A percentile compares a stretch with the other conserved stretches of the same genome.
phyloP scores from a whole-genome alignment of 1,140 invertebrate species.

The Bombus polaris region DNA sequence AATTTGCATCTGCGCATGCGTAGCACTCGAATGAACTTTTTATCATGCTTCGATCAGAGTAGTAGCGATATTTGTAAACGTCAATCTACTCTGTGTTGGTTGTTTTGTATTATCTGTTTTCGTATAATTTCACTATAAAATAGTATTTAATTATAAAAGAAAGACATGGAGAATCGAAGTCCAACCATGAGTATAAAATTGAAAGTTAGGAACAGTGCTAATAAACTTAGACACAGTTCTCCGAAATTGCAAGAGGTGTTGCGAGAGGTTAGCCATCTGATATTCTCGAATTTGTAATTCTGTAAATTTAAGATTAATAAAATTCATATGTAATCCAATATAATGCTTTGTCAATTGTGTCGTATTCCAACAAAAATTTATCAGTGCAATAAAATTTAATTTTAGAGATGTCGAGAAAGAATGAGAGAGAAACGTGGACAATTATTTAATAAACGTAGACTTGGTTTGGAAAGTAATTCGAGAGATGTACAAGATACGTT shows the following conservation, averaged over 20 bases:
- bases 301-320: background rate
- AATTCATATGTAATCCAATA: background rate
- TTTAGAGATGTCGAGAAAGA: conserved; percentile 75
- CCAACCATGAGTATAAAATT: conserved; percentile 66
- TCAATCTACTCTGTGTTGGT: background rate
- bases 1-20: background rate
- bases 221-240: conserved; percentile 77
- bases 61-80: background rate
- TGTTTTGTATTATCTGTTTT: background rate
- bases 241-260: conserved; percentile 78
- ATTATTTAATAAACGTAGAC: conserved; percentile 72
- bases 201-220: conserved; percentile 69
- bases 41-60: background rate
- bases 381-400: conserved; percentile 17
- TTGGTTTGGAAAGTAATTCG: conserved; percentile 43
- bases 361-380: background rate
- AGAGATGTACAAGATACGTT: conserved; percentile 61
- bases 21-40: background rate
- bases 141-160: background rate
- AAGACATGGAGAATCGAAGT: conserved; percentile 69
- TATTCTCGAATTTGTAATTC: background rate
- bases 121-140: background rate
- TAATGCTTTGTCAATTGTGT: background rate
- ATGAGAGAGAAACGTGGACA: conserved; percentile 76
- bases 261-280: conserved; percentile 74